A percentile compares a stretch with the other conserved stretches of the same genome.
Conservation (phyloP, 2,113 vertebrate species). For the Apteryx mantelli region DNA sequence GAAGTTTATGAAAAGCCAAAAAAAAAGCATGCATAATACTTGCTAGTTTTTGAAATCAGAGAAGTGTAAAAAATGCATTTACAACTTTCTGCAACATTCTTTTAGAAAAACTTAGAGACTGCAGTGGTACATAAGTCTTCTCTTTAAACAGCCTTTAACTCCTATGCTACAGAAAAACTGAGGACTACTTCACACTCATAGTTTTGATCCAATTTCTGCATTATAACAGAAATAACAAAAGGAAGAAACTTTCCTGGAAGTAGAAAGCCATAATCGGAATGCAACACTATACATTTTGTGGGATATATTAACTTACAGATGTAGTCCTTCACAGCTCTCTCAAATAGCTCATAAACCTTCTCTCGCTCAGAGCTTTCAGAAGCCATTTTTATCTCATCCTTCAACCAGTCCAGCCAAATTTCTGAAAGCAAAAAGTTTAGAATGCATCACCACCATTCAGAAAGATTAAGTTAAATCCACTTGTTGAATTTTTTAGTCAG, state of each 20-base stretch:
- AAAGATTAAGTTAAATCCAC: neutral
- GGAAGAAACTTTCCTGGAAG: neutral
- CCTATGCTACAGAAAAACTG: neutral
- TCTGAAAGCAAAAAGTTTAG: constrained; percentile 74
- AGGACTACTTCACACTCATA: neutral
- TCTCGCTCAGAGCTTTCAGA: constrained; percentile 85
- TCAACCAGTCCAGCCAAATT: constrained; percentile 97
- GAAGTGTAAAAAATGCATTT: accelerated
- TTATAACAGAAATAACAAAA: accelerated
- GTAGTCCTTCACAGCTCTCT: constrained; percentile 92
- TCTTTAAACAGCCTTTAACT: neutral
- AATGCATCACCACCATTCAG: accelerated
- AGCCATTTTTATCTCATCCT: constrained; percentile 91
- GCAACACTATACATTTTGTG: accelerated
- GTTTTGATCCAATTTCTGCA: neutral
- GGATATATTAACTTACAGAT: constrained; percentile 84
- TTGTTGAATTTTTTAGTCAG: too few relatives aligned
- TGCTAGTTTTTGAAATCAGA: neutral
- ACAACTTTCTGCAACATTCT: neutral
- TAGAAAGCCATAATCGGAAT: neutral
- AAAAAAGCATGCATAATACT: accelerated
- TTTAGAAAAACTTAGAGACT: neutral
- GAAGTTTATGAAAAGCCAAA: neutral
- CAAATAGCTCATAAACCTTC: constrained; percentile 91
- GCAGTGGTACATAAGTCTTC: neutral